Base-by-base conservation (phyloP, 1,140 invertebrate genomes). In the Archegozetes longisetosus region DNA sequence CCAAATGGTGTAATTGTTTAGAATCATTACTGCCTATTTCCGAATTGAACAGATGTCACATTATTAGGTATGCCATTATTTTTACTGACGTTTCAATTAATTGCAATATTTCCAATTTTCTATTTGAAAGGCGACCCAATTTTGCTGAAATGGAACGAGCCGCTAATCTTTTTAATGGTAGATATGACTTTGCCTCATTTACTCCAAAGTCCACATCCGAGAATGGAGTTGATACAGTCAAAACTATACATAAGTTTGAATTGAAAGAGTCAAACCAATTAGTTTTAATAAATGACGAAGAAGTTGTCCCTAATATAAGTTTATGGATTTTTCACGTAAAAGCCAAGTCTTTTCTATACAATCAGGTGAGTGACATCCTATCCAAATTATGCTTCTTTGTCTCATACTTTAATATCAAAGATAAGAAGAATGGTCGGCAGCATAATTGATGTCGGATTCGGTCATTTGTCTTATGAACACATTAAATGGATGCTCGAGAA, bases 321-420 rank as follows among this genome's bases (percentile, higher is more conserved):
- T 62, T 64, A 24, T 65, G 53, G 49, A 60, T 64, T 32, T 58
- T 65, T 53, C 46, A 60, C n/a, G 29, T 65, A 23, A 49, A 62
- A 55, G 55, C 64, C 3, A 57, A 56, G 26, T 47, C 60, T 23
- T 65, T 65, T 52, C 24, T 65, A 3, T 62, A 65, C 29, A 61
- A 62, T 53, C 64, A 64, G 32, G 58, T 65, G 48, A n/a, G 23
- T n/a, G 6, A n/a, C 6, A 55, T 47, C 14, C n/a, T n/a, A n/a
- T n/a, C n/a, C n/a, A n/a, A n/a, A n/a, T n/a, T n/a, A n/a, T n/a
- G n/a, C n/a, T n/a, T n/a, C n/a, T n/a, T n/a, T n/a, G n/a, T n/a
- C n/a, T n/a, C n/a, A n/a, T n/a, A n/a, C n/a, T n/a, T 47, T 13
- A 13, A 17, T 55, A 20, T 28, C 27, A 17, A 28, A 64, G 63